Conservation (phyloP, 2,797 vertebrate genomes). For the Tachyglossus aculeatus region DNA sequence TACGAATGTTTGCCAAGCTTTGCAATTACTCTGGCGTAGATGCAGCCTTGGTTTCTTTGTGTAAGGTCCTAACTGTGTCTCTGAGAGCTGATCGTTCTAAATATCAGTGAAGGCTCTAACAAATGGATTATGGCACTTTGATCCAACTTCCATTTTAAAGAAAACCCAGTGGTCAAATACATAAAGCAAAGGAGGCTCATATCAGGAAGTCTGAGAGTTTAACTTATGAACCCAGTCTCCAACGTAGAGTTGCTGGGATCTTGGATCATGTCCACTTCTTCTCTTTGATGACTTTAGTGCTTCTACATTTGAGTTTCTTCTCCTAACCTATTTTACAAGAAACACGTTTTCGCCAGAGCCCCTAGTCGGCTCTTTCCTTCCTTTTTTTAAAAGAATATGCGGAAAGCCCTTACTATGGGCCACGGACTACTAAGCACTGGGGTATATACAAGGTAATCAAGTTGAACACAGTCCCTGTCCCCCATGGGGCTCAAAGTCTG, state of each 20-base stretch:
- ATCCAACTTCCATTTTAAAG: slow-evolving; percentile 20
- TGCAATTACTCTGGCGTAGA: too few relatives aligned
- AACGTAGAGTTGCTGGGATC: slow-evolving; percentile 45
- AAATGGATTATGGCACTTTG: not conserved
- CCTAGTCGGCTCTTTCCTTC: slow-evolving; percentile 43
- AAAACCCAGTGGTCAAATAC: not conserved
- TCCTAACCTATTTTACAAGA: slow-evolving; percentile 67
- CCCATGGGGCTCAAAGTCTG: too few relatives aligned
- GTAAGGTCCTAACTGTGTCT: not conserved
- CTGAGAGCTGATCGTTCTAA: not conserved
- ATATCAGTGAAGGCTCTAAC: not conserved
- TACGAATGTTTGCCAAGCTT: too few relatives aligned
- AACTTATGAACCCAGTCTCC: slow-evolving; percentile 61
- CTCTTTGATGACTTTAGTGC: slow-evolving; percentile 66
- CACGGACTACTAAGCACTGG: too few relatives aligned
- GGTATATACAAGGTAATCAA: too few relatives aligned
- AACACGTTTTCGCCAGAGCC: slow-evolving; percentile 61
- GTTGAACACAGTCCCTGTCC: too few relatives aligned
- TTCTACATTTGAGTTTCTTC: slow-evolving; percentile 65
- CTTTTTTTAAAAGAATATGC: too few relatives aligned
- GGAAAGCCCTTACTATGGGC: too few relatives aligned
- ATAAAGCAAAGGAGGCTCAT: not conserved
- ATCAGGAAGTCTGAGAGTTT: slow-evolving; percentile 51
- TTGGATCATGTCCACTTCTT: slow-evolving; percentile 58
- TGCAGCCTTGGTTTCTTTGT: too few relatives aligned